These are phyloP conservation scores for Zeus faber DNA, from an alignment of 2,113 vertebrate species.

Conservation along the genomic window DNA sequence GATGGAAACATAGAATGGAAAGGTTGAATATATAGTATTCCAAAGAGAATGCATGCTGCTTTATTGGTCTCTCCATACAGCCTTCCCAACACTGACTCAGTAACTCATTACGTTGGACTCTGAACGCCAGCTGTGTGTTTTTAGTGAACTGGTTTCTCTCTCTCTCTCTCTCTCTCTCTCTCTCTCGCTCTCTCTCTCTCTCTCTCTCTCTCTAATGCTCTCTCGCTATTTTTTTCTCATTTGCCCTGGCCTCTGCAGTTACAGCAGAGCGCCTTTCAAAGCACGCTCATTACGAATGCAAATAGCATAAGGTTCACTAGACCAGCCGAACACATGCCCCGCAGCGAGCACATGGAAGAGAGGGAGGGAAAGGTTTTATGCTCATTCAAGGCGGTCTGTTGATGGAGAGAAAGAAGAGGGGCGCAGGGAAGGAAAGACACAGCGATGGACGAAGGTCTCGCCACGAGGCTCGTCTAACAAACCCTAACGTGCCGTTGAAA, in stretches of 20 bases:
- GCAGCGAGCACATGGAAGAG: background rate
- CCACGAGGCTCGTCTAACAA: background rate
- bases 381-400: too few relatives aligned
- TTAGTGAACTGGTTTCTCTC: too few relatives aligned
- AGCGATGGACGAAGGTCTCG: background rate
- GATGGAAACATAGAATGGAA: too few relatives aligned
- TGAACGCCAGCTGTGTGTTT: too few relatives aligned
- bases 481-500: conserved; percentile 28
- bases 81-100: too few relatives aligned
- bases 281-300: conserved; percentile 53
- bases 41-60: too few relatives aligned
- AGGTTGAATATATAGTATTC: too few relatives aligned
- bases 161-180: background rate
- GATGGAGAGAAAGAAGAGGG: too few relatives aligned
- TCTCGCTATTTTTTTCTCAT: background rate
- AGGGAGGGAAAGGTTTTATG: background rate
- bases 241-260: conserved; percentile 27
- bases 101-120: too few relatives aligned
- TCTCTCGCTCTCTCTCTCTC: background rate
- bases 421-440: background rate
- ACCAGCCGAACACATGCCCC: conserved; percentile 22
- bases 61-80: too few relatives aligned
- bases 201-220: background rate
- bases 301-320: conserved; percentile 42
- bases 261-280: conserved; percentile 39